phyloP scores from a whole-genome alignment of 2,888 invertebrate species.

The Bimastos eiseni region DNA sequence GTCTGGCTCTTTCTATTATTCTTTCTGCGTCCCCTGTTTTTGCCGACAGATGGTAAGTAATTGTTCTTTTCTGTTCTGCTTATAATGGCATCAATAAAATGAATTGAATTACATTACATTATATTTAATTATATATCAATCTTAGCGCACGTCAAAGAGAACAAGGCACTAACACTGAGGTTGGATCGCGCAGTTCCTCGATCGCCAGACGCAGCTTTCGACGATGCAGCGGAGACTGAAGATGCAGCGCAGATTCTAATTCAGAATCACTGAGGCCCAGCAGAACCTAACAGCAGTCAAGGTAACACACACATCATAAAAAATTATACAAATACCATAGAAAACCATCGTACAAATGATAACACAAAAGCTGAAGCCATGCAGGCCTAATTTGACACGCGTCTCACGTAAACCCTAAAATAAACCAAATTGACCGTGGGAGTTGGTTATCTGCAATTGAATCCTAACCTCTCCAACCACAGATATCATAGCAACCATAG shows the following conservation, averaged over 20 bases:
- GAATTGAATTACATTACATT: too few relatives aligned
- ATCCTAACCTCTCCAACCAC: too few relatives aligned
- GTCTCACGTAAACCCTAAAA: not conserved
- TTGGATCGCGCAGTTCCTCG: conserved; percentile 75
- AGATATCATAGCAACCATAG: not conserved
- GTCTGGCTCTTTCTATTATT: too few relatives aligned
- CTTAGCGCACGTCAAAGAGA: not conserved
- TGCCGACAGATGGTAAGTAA: too few relatives aligned
- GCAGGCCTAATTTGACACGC: too few relatives aligned
- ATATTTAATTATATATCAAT: not conserved
- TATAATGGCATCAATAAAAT: too few relatives aligned
- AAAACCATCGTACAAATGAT: not conserved
- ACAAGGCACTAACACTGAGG: conserved; percentile 13
- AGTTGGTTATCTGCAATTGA: too few relatives aligned
- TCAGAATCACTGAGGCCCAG: conserved; percentile 88
- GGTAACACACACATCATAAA: not conserved
- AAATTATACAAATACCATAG: not conserved
- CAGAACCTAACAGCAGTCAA: conserved; percentile 70
- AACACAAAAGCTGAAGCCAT: not conserved
- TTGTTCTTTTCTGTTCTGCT: too few relatives aligned
- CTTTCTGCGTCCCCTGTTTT: too few relatives aligned
- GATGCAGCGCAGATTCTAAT: conserved; percentile 85
- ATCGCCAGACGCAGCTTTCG: conserved; percentile 89
- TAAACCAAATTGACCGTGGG: not conserved
- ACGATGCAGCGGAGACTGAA: conserved; percentile 87